Percentiles rank a stretch among this genome's conserved stretches.
Conservation (phyloP, 2,113 vertebrate genomes). For the Numenius arquata region DNA sequence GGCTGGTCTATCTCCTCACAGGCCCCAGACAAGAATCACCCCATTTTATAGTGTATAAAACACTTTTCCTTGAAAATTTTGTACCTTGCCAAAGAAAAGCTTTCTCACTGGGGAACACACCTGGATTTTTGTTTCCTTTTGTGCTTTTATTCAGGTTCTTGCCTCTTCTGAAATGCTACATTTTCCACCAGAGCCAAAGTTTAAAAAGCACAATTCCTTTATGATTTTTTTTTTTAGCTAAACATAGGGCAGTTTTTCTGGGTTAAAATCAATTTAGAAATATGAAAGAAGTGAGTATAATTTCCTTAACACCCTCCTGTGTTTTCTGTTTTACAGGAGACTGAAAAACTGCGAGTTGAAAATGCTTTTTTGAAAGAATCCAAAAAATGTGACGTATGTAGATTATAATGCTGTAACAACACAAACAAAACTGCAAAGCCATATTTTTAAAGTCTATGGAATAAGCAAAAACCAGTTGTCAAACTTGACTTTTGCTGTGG, state of each 20-base stretch:
- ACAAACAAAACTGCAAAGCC: background rate
- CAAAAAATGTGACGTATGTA: constrained; percentile 49
- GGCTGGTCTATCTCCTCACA: background rate
- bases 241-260: background rate
- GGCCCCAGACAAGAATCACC: background rate
- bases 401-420: background rate
- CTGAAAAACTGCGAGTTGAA: constrained; percentile 81
- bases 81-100: background rate
- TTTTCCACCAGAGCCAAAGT: background rate
- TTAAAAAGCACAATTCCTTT: background rate
- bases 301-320: background rate
- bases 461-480: background rate
- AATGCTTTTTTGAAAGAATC: constrained; percentile 74
- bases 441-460: background rate
- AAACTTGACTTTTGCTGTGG: background rate
- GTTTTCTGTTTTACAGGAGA: constrained; percentile 73
- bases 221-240: background rate
- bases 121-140: background rate
- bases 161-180: background rate
- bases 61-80: background rate
- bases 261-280: background rate
- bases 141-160: background rate
- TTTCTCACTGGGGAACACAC: background rate
- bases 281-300: background rate
- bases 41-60: background rate